Evolutionary conservation across 2,797 vertebrate species (phyloP), one percentile per base, ranked within the genome.

Genomic region (Pipistrellus pipistrellus): DNA sequence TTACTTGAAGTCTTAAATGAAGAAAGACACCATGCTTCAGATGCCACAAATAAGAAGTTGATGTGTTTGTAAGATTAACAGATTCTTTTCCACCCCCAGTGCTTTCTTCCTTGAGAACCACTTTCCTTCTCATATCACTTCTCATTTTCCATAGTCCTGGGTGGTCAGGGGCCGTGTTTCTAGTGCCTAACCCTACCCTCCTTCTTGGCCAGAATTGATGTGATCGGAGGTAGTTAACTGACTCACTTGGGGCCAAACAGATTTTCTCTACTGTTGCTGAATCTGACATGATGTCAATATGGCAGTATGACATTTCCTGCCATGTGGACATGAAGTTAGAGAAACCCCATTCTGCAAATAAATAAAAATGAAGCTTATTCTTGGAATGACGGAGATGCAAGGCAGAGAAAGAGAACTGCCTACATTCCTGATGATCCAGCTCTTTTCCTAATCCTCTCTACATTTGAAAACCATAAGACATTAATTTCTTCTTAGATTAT

Each of bases 1-100:
- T 93, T 90, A 66, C 7, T 93, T 89, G 81, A 96, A 87, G 30
- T 89, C 51, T 96, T 96, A 96, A 95, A 96, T 97, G 73, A 93
- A 94, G 95, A 93, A 80, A 84, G 82, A 93, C 21, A 96, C 83
- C 6, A 17, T 44, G 59, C 27, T 97, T 97, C 81, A 97, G 78
- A 95, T 91, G 38, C 91, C 35, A 96, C 30, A 93, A 88, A 46
- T 93, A 64, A 80, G 51, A 90, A 71, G 57, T 87, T 14, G 84
- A 94, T 75, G 14, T 3, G 81, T 25, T 18, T 91, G 8, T 88
- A 48, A 93, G 71, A 77, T 84, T 97, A 90, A n/a, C 62, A 64
- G 13, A 85, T 27, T 76, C 51, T 27, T 91, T 12, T 1, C 12
- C 2, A 66, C 71, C 11, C 18, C 18, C 13, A 35, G 5, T 85